Percentiles rank a stretch among this genome's conserved stretches.
These are phyloP conservation scores for Sitobion miscanthi DNA, from an alignment of 1,140 invertebrate genomes.

Conservation along the genomic window DNA sequence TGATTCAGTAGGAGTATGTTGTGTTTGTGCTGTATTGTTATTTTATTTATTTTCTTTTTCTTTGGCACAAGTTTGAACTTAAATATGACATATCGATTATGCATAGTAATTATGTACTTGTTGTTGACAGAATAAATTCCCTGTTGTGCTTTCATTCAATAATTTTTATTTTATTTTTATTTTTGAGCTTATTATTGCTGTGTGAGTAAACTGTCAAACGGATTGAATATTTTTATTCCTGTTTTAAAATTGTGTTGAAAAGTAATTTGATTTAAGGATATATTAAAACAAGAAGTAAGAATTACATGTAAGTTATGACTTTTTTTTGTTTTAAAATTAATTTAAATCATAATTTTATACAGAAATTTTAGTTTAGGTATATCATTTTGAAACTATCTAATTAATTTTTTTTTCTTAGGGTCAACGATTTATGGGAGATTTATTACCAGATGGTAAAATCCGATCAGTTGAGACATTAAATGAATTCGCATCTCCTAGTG, in stretches of 20 bases:
- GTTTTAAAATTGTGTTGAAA: constrained; percentile 18
- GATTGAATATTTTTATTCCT: not conserved
- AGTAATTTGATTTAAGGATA: not conserved
- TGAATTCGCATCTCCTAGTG: constrained; percentile 86
- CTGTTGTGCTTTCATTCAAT: not conserved
- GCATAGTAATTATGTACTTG: not conserved
- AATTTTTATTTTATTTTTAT: not conserved
- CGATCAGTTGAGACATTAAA: constrained; percentile 86
- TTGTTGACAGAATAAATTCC: not conserved
- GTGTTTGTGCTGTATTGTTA: not conserved
- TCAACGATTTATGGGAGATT: constrained; percentile 86
- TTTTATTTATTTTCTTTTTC: not conserved
- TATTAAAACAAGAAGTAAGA: not conserved
- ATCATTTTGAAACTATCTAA: not conserved
- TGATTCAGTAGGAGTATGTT: not conserved
- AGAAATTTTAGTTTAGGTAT: not conserved
- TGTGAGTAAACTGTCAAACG: not conserved
- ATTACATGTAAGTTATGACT: not conserved
- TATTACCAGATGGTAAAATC: constrained; percentile 85
- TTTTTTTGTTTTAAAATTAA: not conserved
- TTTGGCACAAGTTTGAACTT: not conserved
- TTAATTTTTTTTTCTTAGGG: constrained; percentile 68
- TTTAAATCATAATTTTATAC: not conserved
- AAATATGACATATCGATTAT: not conserved
- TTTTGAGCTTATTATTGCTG: not conserved